Evolutionary conservation across 2,888 invertebrate species (phyloP), one percentile per base, ranked within the genome.

Genomic region (Aethes cnicana): DNA sequence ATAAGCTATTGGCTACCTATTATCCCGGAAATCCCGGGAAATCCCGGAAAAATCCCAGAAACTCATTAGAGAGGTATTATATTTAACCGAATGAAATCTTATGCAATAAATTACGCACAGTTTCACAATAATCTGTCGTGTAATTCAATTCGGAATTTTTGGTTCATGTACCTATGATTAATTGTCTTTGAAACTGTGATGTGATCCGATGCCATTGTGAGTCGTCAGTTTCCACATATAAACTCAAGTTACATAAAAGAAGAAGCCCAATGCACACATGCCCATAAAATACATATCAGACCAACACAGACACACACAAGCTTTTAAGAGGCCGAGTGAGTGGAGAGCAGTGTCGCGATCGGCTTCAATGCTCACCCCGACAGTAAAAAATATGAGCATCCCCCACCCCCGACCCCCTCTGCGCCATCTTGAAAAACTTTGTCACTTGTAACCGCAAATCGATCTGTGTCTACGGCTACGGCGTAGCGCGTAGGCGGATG

Each of bases 351-450:
- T 89, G 89, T 89, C 69, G 81, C 88, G 89, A 88, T 89, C 84
- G 82, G 88, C 89, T 88, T 70, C 79, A 80, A 70, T 88, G 88
- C 88, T 86, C 89, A 88, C 84, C 89, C 89, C 81, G 88, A 89
- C 88, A 87, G 87, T 87, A 88, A 89, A 88, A 89, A 88, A 89
- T 89, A 86, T 88, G 87, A 86, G 84, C 83, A 86, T 86, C 86
- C 78, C 81, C 77, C 76, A 54, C 53, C 58, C 63, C 63, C 68
- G 64, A 66, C 18, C 59, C 67, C n/a, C n/a, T n/a, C n/a, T n/a
- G 72, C 85, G 86, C 86, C 86, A 86, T 86, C 86, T 86, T 86
- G 86, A 84, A 86, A 86, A 86, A 85, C 78, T 86, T 86, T 85
- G 85, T 85, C 88, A 87, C 81, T 85, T 81, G 83, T 84, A 82